Evolutionary conservation across 2,797 vertebrate species (phyloP).

Genomic region (Enteromius viviparus): DNA sequence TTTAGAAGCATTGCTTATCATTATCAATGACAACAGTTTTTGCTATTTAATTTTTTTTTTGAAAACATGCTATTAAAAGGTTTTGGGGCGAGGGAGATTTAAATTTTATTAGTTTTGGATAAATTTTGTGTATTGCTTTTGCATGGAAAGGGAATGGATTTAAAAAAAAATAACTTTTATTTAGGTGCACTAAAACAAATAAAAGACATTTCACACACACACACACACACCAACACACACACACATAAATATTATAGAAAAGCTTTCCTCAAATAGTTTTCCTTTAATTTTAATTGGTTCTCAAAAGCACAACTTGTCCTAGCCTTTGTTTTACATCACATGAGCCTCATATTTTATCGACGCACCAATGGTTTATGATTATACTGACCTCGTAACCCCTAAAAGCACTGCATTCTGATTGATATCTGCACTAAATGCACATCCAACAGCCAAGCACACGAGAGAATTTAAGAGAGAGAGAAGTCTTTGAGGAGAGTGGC

Average conservation of each 20-base stretch:
- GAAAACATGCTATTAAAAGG: not conserved
- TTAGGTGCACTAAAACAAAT: not conserved
- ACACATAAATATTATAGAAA: not conserved
- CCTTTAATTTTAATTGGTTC: not conserved
- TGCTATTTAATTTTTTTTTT: not conserved
- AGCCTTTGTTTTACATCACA: slow-evolving; percentile 5
- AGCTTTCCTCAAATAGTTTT: not conserved
- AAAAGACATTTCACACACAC: too few species aligned
- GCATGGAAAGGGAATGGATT: too few species aligned
- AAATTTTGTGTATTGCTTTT: too few species aligned
- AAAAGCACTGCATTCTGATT: slow-evolving; percentile 18
- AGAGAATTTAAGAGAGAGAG: slow-evolving; percentile 22
- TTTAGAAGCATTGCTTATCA: not conserved
- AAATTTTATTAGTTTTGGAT: too few species aligned
- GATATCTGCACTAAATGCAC: slow-evolving; percentile 37
- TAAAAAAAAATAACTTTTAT: too few species aligned
- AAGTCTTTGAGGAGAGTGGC: slow-evolving; percentile 34
- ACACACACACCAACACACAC: too few species aligned
- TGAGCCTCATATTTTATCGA: not conserved
- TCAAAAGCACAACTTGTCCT: not conserved
- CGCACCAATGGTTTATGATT: slow-evolving; percentile 32
- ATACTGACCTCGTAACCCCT: slow-evolving; percentile 28
- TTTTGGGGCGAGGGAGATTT: not conserved
- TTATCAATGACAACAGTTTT: not conserved
- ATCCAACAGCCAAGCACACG: slow-evolving; percentile 31